Base-by-base conservation (phyloP, 1,140 invertebrate species). In the Antheraea pernyi region DNA sequence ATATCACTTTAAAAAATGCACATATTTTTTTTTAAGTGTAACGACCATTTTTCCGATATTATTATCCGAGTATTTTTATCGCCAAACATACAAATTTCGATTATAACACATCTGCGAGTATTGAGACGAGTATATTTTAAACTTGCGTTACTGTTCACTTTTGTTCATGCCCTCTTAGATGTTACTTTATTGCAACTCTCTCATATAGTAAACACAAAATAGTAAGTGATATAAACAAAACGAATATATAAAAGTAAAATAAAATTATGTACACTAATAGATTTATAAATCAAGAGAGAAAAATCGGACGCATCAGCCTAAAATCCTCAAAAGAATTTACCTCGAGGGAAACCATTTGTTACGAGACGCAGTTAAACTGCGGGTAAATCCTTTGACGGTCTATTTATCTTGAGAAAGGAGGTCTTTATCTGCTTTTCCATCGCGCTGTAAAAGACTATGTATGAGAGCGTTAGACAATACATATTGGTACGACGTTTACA, bases 301-400 rank as follows among this genome's bases (percentile, higher is more conserved):
- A 53, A 53, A 53, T 16, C 10, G 9, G 11, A 53, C 6, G 46
- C 46, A 53, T 53, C 46, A 53, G 46, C 11, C 11, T 2, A 53
- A 53, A 53, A 16, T 16, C 46, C 16, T 5, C 46, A 11, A 48
- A 48, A 53, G 46, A 6, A 53, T 53, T 53, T 53, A 10, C 46
- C 16, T 53, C 46, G 16, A 53, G 11, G 11, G 46, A 42, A 42
- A n/a, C 46, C 46, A 53, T 53, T 53, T 53, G 46, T 53, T 53
- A 53, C 46, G 16, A 53, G 46, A n/a, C 46, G 46, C 13, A 53
- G 46, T 53, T 53, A 53, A 53, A 53, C 46, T 53, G 46, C 46
- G 46, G 46, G 46, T 42, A 53, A 16, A 53, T 53, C 46, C 46
- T 53, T 53, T 53, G 46, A 53, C 46, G 46, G 46, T 53, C 46